Percentiles rank a stretch among this genome's conserved stretches.
phyloP scores from a whole-genome alignment of 2,888 invertebrate species.

The Napeogenes inachia region DNA sequence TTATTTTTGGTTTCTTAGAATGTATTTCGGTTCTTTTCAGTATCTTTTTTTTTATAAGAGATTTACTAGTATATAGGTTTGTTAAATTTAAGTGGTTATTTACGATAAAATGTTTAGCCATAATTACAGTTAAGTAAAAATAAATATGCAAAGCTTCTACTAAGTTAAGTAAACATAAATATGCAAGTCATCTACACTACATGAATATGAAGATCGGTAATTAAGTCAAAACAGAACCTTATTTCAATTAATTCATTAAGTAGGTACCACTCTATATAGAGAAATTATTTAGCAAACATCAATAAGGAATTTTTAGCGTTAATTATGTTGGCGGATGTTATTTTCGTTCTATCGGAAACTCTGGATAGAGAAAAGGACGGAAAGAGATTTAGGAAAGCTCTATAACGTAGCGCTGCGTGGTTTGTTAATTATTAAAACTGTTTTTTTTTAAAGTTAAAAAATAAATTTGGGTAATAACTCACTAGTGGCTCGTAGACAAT shows the following conservation, averaged over 20 bases:
- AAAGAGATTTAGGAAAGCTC: neutral
- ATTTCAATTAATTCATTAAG: neutral
- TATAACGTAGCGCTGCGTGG: too few species aligned
- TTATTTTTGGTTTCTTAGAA: neutral
- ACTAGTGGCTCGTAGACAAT: slow-evolving; percentile 71
- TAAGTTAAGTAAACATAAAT: neutral
- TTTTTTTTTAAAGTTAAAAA: neutral
- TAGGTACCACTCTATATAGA: neutral
- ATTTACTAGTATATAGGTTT: neutral
- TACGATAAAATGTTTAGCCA: neutral
- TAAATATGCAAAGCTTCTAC: neutral
- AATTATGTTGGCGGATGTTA: neutral
- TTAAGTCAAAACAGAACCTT: slow-evolving; percentile 1
- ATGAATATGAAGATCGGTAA: neutral
- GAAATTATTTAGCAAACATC: slow-evolving; percentile 3
- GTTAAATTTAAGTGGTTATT: neutral
- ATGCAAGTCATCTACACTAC: neutral
- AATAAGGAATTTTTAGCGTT: neutral
- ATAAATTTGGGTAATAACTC: slow-evolving; percentile 40
- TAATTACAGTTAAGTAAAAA: neutral
- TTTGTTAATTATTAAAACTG: too few species aligned
- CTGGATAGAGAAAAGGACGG: neutral
- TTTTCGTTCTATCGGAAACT: neutral
- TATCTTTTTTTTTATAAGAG: neutral
- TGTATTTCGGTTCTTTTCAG: neutral